Conservation (phyloP, 2,888 invertebrate genomes). For the Drepana falcataria region DNA sequence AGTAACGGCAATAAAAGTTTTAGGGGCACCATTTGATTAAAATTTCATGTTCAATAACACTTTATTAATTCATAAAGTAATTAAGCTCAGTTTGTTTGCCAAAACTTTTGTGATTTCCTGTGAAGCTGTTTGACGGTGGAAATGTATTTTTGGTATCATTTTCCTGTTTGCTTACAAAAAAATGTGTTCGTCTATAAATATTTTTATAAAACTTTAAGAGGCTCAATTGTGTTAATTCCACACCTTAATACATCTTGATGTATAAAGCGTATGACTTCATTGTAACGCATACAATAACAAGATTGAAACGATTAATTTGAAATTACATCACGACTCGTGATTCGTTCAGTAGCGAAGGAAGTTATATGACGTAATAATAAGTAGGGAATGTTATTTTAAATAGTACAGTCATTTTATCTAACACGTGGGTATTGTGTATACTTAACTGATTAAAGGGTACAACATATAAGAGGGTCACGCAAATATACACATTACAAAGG, state of each 20-base stretch:
- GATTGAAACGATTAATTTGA: too few species aligned
- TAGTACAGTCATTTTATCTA: background rate
- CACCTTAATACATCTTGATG: too few species aligned
- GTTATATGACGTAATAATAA: background rate
- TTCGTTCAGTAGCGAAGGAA: background rate
- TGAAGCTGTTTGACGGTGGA: too few species aligned
- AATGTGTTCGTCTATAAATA: background rate
- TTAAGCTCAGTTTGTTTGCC: too few species aligned
- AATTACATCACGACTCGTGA: too few species aligned
- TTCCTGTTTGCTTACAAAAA: background rate
- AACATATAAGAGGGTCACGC: conserved; percentile 21
- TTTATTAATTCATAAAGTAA: too few species aligned
- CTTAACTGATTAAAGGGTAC: conserved; percentile 17
- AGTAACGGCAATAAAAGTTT: too few species aligned
- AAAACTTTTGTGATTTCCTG: too few species aligned
- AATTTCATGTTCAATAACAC: too few species aligned
- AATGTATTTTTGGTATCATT: background rate
- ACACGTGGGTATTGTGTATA: background rate
- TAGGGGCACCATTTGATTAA: too few species aligned
- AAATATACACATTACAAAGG: conserved; percentile 16
- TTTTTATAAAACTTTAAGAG: background rate
- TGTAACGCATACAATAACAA: too few species aligned
- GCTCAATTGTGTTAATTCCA: background rate
- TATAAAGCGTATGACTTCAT: too few species aligned
- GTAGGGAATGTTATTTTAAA: background rate